phyloP scores from a whole-genome alignment of 2,888 invertebrate species.

The Amphipyra tragopoginis region DNA sequence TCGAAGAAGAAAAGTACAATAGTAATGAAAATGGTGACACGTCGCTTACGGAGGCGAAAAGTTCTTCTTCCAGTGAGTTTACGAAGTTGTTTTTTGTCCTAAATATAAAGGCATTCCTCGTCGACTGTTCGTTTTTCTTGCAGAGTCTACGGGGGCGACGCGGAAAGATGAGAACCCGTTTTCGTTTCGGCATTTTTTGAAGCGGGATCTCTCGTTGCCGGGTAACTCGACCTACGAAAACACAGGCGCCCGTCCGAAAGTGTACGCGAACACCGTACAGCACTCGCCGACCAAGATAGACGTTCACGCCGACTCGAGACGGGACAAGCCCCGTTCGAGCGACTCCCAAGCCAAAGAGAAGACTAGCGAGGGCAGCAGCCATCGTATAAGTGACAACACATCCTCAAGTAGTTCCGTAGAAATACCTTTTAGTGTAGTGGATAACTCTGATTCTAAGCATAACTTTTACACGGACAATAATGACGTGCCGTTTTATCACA shows the following conservation, averaged over 20 bases:
- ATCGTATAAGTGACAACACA: conserved; percentile 79
- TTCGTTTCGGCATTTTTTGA: conserved; percentile 96
- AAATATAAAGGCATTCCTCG: conserved; percentile 80
- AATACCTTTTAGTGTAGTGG: conserved; percentile 86
- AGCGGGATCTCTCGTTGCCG: conserved; percentile 90
- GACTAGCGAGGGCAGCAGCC: conserved; percentile 71
- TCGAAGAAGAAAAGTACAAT: conserved; percentile 86
- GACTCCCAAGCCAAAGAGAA: conserved; percentile 83
- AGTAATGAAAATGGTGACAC: conserved; percentile 81
- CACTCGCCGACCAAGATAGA: conserved; percentile 85
- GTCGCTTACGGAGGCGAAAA: conserved; percentile 77
- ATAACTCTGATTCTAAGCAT: conserved; percentile 86
- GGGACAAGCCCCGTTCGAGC: conserved; percentile 75
- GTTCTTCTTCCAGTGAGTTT: conserved; percentile 85
- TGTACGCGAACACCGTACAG: conserved; percentile 88
- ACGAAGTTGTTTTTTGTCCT: conserved; percentile 86
- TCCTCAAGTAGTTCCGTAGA: conserved; percentile 86
- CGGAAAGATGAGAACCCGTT: conserved; percentile 94
- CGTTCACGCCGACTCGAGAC: conserved; percentile 74
- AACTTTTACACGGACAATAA: conserved; percentile 83
- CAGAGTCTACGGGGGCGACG: conserved; percentile 83
- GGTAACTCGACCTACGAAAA: conserved; percentile 91
- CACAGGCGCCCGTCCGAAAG: conserved; percentile 95
- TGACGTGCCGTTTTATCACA: conserved; percentile 81
- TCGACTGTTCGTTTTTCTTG: conserved; percentile 71